Evolutionary conservation across 2,797 vertebrate genomes (phyloP).

Genomic region (Apogon talboti): DNA sequence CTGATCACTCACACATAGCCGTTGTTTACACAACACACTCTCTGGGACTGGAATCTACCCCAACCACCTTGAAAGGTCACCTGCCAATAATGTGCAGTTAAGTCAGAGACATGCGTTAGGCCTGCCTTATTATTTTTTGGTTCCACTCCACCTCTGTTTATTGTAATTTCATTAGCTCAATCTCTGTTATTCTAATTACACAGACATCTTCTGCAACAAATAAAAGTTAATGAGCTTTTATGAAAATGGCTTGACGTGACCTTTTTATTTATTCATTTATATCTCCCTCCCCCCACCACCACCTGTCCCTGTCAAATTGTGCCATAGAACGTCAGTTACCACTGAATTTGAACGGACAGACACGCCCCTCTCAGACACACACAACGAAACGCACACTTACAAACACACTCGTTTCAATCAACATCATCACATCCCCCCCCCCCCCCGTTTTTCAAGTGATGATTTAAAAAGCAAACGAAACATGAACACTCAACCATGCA

Average conservation of each 20-base stretch:
- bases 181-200: conserved; percentile 82
- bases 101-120: conserved; percentile 45
- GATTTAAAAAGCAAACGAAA: no score
- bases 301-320: conserved; percentile 41
- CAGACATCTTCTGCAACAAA: conserved; percentile 73
- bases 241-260: conserved; percentile 79
- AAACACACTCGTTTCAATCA: conserved; percentile 47
- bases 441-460: no score
- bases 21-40: background rate
- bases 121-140: conserved; percentile 57
- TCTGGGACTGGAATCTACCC: conserved; percentile 28
- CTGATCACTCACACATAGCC: conserved; percentile 10
- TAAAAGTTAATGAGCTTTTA: conserved; percentile 84
- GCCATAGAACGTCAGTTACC: conserved; percentile 22
- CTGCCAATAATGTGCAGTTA: conserved; percentile 61
- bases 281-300: conserved; percentile 11
- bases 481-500: no score
- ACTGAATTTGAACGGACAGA: conserved; percentile 10
- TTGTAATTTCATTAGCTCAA: conserved; percentile 78
- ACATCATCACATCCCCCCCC: conserved; percentile 30
- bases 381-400: conserved; percentile 19
- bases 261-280: conserved; percentile 78
- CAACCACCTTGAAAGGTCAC: conserved; percentile 73
- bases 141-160: conserved; percentile 72
- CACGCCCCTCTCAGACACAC: conserved; percentile 30